Evolutionary conservation across 2,888 invertebrate genomes (phyloP), one percentile per base, ranked within the genome.

Genomic region (Strigamia maritima): DNA sequence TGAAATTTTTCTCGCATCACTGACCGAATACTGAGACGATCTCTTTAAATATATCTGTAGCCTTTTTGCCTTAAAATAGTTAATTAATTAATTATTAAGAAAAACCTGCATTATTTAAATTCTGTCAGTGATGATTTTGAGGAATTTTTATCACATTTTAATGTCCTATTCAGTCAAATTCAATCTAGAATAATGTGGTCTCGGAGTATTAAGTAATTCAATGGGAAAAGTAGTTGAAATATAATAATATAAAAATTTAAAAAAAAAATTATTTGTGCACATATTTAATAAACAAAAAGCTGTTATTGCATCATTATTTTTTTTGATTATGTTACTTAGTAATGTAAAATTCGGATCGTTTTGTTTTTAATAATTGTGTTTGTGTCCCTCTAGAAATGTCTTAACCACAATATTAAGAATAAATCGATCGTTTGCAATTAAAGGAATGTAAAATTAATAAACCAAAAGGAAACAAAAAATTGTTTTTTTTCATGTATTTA

Each of bases 401-500:
- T 70, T 70, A 28, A 12, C 26, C 70, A 24, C 70, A 24, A 70
- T 70, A 26, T 70, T 24, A 60, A 60, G 60, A 24, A 60, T 60
- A 60, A 60, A 60, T 60, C 60, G 24, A 60, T 19, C 24, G 60
- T 60, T 44, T 44, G 44, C 44, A 54, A 54, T 19, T 54, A 19
- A 70, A 70, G 8, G 70, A 28, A 70, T 70, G 26, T 70, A 70
- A 70, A 26, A 70, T 26, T 54, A 54, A 26, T 28, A 70, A 70
- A 65, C 19, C 19, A 4, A 65, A 65, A 31, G 3, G 3, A n/a
- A n/a, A n/a, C 31, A 35, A 35, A 38, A 38, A 75, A 74, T 74
- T 24, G n/a, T 75, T 75, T 75, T 75, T 75, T 75, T 75, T 28
- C 40, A 38, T 75, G 35, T 28, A 35, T 75, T 75, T 75, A 16